phyloP scores from a whole-genome alignment of 2,888 invertebrate genomes.

The Scaptomyza flava region DNA sequence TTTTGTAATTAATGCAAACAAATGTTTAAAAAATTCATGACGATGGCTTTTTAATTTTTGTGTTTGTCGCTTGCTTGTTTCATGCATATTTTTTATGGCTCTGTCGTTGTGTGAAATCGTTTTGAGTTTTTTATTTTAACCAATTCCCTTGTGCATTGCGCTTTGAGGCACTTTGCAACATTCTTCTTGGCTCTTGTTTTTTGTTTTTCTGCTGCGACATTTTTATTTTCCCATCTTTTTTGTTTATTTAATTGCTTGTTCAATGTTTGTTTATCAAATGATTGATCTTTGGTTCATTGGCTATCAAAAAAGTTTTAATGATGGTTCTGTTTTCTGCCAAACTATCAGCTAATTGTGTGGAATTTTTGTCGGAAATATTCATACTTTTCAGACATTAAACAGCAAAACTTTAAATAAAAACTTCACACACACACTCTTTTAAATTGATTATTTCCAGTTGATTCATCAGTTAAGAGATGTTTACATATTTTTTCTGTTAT shows the following conservation, averaged over 20 bases:
- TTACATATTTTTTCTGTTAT: not conserved
- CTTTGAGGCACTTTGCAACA: conserved; percentile 46
- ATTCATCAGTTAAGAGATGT: conserved; percentile 36
- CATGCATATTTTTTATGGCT: conserved; percentile 54
- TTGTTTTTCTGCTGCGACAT: conserved; percentile 17
- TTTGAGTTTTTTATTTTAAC: conserved; percentile 17
- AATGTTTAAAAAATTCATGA: conserved; percentile 31
- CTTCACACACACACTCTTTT: conserved; percentile 52
- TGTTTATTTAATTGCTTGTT: conserved; percentile 30
- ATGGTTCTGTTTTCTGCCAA: conserved; percentile 36
- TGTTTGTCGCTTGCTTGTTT: conserved; percentile 21
- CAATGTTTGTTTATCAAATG: conserved; percentile 62
- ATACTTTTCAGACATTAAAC: conserved; percentile 20
- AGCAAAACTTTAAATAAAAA: conserved; percentile 25
- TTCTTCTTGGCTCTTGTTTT: conserved; percentile 4
- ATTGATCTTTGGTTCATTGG: conserved; percentile 67
- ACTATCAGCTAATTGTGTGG: not conserved
- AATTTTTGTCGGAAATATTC: conserved; percentile 10
- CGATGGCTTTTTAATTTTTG: conserved; percentile 41
- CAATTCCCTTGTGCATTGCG: conserved; percentile 24
- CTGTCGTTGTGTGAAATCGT: conserved; percentile 13
- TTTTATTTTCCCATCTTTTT: conserved; percentile 4
- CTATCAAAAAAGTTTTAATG: conserved; percentile 34
- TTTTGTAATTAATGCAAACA: conserved; percentile 37
- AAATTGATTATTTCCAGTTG: conserved; percentile 61